These are phyloP conservation scores for Enteromius paludinosus DNA, from an alignment of 2,797 vertebrate genomes.

Conservation along the genomic window DNA sequence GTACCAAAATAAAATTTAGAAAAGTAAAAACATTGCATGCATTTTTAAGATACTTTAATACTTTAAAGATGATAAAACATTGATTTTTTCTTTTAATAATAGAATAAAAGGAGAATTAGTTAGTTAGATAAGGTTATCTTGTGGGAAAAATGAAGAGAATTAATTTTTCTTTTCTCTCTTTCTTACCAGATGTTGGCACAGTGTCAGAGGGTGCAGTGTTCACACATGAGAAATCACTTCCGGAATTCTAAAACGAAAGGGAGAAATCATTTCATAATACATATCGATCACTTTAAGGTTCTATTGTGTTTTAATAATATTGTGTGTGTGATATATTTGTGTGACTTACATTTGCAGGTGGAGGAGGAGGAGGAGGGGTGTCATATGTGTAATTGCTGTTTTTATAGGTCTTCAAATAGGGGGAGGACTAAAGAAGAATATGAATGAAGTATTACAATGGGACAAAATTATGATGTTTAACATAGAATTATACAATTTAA, in stretches of 20 bases:
- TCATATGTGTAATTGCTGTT: conserved; percentile 81
- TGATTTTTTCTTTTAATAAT: neutral
- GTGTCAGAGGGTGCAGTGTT: conserved; percentile 70
- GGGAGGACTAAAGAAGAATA: conserved; percentile 65
- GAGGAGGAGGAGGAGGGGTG: conserved; percentile 67
- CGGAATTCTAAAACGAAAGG: conserved; percentile 84
- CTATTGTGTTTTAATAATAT: neutral
- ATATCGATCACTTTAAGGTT: neutral
- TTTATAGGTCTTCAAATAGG: conserved; percentile 82
- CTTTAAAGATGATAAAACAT: neutral
- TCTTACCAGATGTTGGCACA: conserved; percentile 87
- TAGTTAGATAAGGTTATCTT: neutral
- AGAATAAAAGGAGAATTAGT: neutral
- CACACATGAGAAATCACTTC: conserved; percentile 85
- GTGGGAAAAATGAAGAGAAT: neutral
- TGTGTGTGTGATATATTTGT: neutral
- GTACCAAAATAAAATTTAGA: neutral
- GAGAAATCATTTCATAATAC: neutral
- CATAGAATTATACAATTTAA: neutral
- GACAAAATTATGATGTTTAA: neutral
- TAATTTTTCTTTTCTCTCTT: neutral
- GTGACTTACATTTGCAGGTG: conserved; percentile 76
- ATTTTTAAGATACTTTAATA: neutral
- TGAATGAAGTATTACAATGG: conserved; percentile 10
- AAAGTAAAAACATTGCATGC: neutral